Evolutionary conservation across 2,888 invertebrate species (phyloP).

Genomic region (Schizaphis graminum): DNA sequence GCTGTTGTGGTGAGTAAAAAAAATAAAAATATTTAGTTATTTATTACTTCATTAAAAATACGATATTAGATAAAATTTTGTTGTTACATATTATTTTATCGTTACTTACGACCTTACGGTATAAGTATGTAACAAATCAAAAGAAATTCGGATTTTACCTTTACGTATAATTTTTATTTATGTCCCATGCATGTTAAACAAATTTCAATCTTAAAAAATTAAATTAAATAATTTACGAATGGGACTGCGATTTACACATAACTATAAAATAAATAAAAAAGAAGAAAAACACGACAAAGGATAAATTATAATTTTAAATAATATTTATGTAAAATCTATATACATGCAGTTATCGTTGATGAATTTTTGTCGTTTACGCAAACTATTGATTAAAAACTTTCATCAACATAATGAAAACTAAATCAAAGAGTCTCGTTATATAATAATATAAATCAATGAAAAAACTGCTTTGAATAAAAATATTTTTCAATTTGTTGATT

Average conservation of each 20-base stretch:
- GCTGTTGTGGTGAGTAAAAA: constrained; percentile 76
- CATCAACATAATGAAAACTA: neutral
- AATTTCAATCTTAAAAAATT: neutral
- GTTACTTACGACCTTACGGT: neutral
- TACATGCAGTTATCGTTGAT: neutral
- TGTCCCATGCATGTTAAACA: neutral
- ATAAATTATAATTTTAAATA: neutral
- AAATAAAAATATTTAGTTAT: neutral
- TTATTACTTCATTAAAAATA: neutral
- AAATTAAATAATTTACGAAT: neutral
- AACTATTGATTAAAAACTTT: neutral
- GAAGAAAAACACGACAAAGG: neutral
- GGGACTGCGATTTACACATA: neutral
- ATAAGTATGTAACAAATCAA: neutral
- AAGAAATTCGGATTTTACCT: neutral
- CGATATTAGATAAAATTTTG: neutral
- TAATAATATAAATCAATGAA: neutral
- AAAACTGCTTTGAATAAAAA: neutral
- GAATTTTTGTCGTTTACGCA: neutral
- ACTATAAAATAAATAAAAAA: neutral
- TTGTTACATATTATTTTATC: neutral
- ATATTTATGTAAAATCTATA: neutral
- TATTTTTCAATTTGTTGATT: constrained; percentile 2
- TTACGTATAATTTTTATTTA: neutral
- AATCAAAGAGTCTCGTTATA: neutral